A percentile compares a stretch with the other conserved stretches of the same genome.
These are phyloP conservation scores for Anneissia japonica DNA, from an alignment of 35 echinoderm and acorn worm species.

Conservation along the genomic window DNA sequence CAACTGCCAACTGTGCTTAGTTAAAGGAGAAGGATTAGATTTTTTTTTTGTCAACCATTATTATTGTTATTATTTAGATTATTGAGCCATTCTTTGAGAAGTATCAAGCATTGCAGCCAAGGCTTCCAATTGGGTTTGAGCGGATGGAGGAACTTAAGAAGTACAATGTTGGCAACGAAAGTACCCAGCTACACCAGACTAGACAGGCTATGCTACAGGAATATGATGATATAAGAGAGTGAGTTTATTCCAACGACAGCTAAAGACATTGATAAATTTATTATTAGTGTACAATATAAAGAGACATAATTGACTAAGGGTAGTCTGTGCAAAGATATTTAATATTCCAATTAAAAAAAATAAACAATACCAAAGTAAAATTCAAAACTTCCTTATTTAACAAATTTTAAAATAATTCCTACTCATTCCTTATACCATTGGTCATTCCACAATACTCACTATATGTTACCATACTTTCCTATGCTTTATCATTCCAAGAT, in stretches of 20 bases:
- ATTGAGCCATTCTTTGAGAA: constrained; percentile 61
- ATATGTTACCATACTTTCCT: too few relatives aligned
- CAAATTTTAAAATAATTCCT: too few relatives aligned
- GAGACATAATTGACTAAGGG: background rate
- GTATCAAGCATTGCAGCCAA: constrained; percentile 26
- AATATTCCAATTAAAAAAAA: too few relatives aligned
- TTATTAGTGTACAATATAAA: background rate
- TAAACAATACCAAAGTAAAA: too few relatives aligned
- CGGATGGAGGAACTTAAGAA: constrained; percentile 9
- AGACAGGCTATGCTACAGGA: background rate
- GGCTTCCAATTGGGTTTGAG: constrained; percentile 26
- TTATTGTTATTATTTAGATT: constrained; percentile 31
- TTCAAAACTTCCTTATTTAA: too few relatives aligned
- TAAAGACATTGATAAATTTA: background rate
- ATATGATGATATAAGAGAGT: constrained; percentile 51
- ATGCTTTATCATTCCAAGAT: too few relatives aligned
- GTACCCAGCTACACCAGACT: constrained; percentile 19
- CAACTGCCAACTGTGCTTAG: too few relatives aligned
- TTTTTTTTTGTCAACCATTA: too few relatives aligned
- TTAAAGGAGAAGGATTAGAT: too few relatives aligned
- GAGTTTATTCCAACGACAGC: background rate
- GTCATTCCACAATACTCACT: too few relatives aligned
- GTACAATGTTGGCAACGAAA: constrained; percentile 8
- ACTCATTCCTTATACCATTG: too few relatives aligned
- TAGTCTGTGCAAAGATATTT: too few relatives aligned